Evolutionary conservation across 2,113 vertebrate species (phyloP).

Genomic region (Silurus meridionalis): DNA sequence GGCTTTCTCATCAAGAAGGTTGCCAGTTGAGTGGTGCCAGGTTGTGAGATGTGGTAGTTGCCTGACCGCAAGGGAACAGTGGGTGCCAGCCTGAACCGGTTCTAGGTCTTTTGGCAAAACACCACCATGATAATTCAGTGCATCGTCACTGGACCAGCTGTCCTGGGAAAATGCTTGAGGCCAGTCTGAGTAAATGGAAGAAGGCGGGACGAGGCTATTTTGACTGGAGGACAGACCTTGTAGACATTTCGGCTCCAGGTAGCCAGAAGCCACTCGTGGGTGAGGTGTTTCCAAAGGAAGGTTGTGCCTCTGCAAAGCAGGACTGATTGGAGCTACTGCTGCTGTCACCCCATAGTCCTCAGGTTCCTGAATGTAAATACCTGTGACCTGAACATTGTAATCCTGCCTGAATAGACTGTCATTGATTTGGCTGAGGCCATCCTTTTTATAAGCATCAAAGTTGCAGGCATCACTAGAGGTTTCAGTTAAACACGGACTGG

Average conservation of each 20-base stretch:
- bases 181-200: slow-evolving; percentile 39
- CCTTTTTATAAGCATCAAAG: background rate
- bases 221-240: slow-evolving; percentile 23
- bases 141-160: slow-evolving; percentile 51
- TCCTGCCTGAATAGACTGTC: slow-evolving; percentile 24
- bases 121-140: slow-evolving; percentile 33
- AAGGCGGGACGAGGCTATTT: slow-evolving; percentile 33
- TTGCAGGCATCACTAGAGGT: background rate
- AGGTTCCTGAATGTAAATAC: slow-evolving; percentile 69
- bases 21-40: slow-evolving; percentile 60
- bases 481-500: slow-evolving; percentile 50
- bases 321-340: background rate
- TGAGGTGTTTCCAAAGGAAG: slow-evolving; percentile 24
- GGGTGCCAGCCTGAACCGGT: background rate
- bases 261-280: background rate
- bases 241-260: background rate
- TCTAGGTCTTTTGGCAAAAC: background rate
- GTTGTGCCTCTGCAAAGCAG: slow-evolving; percentile 41
- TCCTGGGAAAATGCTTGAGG: slow-evolving; percentile 3
- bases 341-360: background rate
- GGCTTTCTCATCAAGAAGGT: slow-evolving; percentile 37
- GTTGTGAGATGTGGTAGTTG: background rate
- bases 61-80: slow-evolving; percentile 2
- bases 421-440: slow-evolving; percentile 32
- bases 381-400: slow-evolving; percentile 59